These are phyloP conservation scores for Anthopleura xanthogrammica DNA, from an alignment of 92 coral and sea anemone genomes.

Conservation along the genomic window DNA sequence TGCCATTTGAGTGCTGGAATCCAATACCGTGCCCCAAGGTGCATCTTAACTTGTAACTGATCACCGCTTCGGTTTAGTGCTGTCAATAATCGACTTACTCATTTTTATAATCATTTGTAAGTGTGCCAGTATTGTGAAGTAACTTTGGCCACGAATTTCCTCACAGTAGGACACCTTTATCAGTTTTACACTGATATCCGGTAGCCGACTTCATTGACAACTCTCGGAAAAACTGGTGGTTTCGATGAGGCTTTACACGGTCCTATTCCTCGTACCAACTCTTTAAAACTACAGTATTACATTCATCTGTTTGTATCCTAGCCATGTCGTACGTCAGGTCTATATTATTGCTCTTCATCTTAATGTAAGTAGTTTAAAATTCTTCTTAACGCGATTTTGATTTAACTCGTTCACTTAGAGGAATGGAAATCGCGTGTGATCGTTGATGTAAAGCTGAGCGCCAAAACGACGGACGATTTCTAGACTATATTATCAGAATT, in stretches of 20 bases:
- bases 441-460: not conserved
- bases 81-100: not conserved
- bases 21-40: not conserved
- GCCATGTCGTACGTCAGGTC: not conserved
- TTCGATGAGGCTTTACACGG: not conserved
- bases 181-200: not conserved
- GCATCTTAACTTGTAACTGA: not conserved
- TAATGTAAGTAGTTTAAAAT: constrained; percentile 1
- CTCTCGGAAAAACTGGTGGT: not conserved
- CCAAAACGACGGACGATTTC: not conserved
- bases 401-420: not conserved
- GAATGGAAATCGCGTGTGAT: not conserved
- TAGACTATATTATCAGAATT: not conserved
- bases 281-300: not conserved
- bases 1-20: not conserved
- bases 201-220: not conserved
- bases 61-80: not conserved
- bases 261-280: not conserved
- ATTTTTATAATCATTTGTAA: not conserved
- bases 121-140: not conserved
- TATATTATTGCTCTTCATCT: not conserved
- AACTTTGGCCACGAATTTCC: not conserved
- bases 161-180: constrained; percentile 2
- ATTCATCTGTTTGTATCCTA: not conserved
- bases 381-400: not conserved